Evolutionary conservation across 2,888 invertebrate species (phyloP).

Genomic region (Eupithecia subumbrata): DNA sequence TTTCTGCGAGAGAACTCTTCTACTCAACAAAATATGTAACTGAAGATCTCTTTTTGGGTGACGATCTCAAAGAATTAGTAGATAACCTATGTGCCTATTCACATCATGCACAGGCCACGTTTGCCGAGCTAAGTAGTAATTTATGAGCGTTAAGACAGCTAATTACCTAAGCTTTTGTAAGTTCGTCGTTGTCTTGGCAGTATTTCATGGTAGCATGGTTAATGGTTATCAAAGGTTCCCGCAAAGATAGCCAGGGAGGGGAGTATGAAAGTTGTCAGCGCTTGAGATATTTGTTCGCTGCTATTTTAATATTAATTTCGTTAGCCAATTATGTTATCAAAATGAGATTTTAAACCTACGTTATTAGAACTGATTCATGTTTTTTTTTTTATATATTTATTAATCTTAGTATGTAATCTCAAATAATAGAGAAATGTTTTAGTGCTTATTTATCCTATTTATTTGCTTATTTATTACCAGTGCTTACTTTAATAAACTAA

Average conservation of each 20-base stretch:
- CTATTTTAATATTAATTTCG: not conserved
- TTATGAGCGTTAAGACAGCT: not conserved
- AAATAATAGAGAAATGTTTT: not conserved
- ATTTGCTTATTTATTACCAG: conserved; percentile 18
- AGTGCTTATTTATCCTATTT: not conserved
- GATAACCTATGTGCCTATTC: not conserved
- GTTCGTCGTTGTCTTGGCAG: not conserved
- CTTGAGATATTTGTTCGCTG: not conserved
- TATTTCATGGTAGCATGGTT: not conserved
- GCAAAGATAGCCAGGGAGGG: not conserved
- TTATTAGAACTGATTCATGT: not conserved
- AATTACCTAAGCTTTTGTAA: not conserved
- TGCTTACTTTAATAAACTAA: conserved; percentile 25
- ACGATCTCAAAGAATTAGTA: conserved; percentile 56
- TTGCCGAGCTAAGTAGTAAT: not conserved
- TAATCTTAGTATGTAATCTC: conserved; percentile 8
- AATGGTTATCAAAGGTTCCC: not conserved
- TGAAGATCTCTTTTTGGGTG: conserved; percentile 63
- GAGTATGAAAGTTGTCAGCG: not conserved
- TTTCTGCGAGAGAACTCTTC: conserved; percentile 99
- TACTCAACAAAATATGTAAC: conserved; percentile 85
- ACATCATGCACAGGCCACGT: not conserved
- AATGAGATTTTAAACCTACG: not conserved
- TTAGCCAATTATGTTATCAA: not conserved
- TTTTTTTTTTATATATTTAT: not conserved